Conservation (phyloP, 2,888 invertebrate genomes). For the Taphrorychus bicolor region DNA sequence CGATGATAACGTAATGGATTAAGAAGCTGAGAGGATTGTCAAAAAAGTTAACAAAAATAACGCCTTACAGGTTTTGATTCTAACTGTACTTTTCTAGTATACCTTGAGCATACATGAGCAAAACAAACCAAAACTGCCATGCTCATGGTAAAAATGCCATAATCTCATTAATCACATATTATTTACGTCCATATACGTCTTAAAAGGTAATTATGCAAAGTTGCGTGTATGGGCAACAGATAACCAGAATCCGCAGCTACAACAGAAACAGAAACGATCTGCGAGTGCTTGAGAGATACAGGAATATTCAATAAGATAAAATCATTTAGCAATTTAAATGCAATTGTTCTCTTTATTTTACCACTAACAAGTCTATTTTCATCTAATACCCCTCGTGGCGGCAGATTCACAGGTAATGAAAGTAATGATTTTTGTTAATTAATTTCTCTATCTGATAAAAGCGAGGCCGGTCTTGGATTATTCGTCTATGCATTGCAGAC, state of each 20-base stretch:
- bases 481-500: slow-evolving; percentile 10
- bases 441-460: slow-evolving; percentile 25
- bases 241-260: slow-evolving; percentile 12
- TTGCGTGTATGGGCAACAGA: neutral
- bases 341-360: slow-evolving; percentile 36
- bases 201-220: neutral
- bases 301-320: slow-evolving; percentile 37
- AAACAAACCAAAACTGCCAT: too few species aligned
- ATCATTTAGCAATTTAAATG: slow-evolving; percentile 38
- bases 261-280: slow-evolving; percentile 15
- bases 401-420: slow-evolving; percentile 19
- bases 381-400: slow-evolving; percentile 7
- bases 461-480: slow-evolving; percentile 8
- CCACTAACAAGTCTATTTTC: slow-evolving; percentile 35
- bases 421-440: slow-evolving; percentile 23
- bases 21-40: neutral
- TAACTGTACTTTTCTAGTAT: neutral
- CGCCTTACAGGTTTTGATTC: too few species aligned
- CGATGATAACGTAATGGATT: neutral
- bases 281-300: slow-evolving; percentile 16
- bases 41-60: neutral
- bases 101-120: too few species aligned
- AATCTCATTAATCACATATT: neutral
- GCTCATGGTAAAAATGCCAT: too few species aligned
- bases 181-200: neutral